Evolutionary conservation across 2,888 invertebrate species (phyloP).

Genomic region (Alloplasta piceator): DNA sequence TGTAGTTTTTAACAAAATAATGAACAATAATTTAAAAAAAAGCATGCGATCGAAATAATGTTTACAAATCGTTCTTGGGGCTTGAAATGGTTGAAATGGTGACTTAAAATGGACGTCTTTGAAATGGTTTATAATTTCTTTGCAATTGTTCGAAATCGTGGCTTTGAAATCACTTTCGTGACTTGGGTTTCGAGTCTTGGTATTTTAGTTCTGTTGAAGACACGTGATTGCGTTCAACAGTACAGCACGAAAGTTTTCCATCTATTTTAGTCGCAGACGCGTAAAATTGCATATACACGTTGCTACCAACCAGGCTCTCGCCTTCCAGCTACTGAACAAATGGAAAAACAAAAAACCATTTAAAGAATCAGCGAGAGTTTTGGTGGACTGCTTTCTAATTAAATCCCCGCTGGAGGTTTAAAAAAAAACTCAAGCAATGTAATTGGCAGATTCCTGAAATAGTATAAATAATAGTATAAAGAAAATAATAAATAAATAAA

Average conservation of each 20-base stretch:
- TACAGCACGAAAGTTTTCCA: conserved; percentile 23
- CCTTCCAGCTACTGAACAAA: conserved; percentile 44
- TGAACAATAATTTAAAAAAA: not conserved
- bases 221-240: not conserved
- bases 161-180: too few relatives aligned
- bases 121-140: not conserved
- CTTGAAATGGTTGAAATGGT: too few relatives aligned
- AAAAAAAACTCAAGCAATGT: conserved; percentile 7
- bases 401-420: conserved; percentile 19
- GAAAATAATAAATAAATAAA: too few relatives aligned
- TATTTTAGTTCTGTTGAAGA: not conserved
- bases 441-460: too few relatives aligned
- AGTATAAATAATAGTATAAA: too few relatives aligned
- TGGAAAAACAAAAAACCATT: conserved; percentile 42
- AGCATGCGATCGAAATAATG: too few relatives aligned
- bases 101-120: too few relatives aligned
- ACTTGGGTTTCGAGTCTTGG: not conserved
- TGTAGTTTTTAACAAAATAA: not conserved
- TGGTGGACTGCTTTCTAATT: conserved; percentile 15
- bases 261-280: conserved; percentile 53
- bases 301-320: not conserved
- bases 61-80: too few relatives aligned
- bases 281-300: conserved; percentile 24
- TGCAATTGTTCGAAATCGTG: not conserved
- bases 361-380: conserved; percentile 11